Percentiles rank a stretch among this genome's conserved stretches.
Conservation (phyloP, 1,140 invertebrate genomes). For the Vollenhovia emeryi region DNA sequence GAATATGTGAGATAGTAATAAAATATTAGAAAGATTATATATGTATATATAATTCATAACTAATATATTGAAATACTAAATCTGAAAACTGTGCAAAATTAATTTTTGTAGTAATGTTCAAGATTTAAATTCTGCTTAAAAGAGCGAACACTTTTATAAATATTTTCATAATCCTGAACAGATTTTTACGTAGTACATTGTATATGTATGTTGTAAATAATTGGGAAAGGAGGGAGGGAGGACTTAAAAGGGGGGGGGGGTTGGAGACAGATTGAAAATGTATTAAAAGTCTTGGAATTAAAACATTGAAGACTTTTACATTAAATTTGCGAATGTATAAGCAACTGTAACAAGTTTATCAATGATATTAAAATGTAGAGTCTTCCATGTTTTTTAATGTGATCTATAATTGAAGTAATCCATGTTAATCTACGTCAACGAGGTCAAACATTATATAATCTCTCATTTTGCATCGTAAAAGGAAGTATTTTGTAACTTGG, state of each 20-base stretch:
- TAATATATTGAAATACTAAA: neutral
- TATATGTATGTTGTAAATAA: neutral
- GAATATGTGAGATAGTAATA: constrained; percentile 16
- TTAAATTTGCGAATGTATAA: neutral
- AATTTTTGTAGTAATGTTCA: neutral
- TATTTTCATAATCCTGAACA: no score
- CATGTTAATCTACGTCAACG: constrained; percentile 40
- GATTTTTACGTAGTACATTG: neutral
- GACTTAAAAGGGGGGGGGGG: no score
- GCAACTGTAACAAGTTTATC: neutral
- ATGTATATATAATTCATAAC: neutral
- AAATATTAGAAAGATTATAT: neutral
- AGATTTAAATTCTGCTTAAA: neutral
- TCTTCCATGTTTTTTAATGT: constrained; percentile 44
- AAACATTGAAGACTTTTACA: neutral
- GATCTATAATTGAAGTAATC: constrained; percentile 37
- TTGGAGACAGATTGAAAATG: neutral
- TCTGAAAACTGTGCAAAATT: neutral
- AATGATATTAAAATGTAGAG: constrained; percentile 32
- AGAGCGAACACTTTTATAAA: neutral
- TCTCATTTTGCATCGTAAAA: constrained; percentile 33
- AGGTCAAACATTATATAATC: constrained; percentile 39
- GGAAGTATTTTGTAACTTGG: neutral
- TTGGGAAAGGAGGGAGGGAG: neutral
- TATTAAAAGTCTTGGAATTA: neutral